Evolutionary conservation across 2,797 vertebrate genomes (phyloP).

Genomic region (Acomys russatus): DNA sequence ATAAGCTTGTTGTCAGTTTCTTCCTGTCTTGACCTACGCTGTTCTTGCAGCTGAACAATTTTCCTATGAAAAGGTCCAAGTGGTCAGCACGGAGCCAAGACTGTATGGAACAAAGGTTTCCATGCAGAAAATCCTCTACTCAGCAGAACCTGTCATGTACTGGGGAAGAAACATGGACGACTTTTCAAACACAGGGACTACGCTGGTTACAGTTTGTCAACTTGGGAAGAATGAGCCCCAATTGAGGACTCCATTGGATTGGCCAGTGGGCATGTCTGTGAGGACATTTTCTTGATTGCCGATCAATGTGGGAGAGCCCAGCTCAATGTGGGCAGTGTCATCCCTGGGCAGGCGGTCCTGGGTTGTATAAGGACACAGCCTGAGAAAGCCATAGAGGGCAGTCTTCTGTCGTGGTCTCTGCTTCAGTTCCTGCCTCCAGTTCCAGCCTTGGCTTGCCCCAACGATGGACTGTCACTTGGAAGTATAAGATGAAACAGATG

Average conservation of each 20-base stretch:
- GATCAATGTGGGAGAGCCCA: too few species aligned
- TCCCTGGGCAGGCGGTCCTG: neutral
- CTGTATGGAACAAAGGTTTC: neutral
- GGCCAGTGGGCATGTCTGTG: neutral
- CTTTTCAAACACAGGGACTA: neutral
- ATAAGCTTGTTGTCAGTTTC: neutral
- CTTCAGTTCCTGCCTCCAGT: neutral
- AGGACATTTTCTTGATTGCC: neutral
- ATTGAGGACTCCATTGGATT: neutral
- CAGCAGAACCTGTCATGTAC: neutral
- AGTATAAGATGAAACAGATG: neutral
- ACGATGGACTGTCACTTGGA: neutral
- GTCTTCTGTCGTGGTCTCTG: neutral
- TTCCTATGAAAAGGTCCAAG: neutral
- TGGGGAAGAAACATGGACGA: neutral
- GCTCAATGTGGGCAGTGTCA: neutral
- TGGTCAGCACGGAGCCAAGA: neutral
- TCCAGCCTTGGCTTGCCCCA: neutral
- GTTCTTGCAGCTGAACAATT: neutral
- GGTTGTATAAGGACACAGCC: neutral
- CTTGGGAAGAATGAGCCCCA: neutral
- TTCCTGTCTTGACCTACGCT: neutral
- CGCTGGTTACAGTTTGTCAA: neutral
- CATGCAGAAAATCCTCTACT: neutral
- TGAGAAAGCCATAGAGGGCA: neutral